A percentile compares a stretch with the other conserved stretches of the same genome.
These are phyloP conservation scores for Tetrax tetrax DNA, from an alignment of 2,113 vertebrate genomes.

Conservation along the genomic window DNA sequence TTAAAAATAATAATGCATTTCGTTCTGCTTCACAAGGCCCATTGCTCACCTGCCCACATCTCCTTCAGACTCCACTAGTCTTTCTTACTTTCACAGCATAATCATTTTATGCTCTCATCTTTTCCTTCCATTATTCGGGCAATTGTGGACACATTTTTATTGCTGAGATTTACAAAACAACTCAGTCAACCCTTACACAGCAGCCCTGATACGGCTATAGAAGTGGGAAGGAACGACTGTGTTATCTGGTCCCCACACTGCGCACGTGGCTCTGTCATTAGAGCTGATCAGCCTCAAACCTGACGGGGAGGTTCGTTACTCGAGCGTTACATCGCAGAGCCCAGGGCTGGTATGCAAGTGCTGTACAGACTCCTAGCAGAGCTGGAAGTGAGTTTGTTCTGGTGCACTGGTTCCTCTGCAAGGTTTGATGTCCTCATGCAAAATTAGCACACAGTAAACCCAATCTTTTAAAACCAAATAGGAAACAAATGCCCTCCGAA, in stretches of 20 bases:
- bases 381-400: background rate
- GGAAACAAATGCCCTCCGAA: background rate
- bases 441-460: background rate
- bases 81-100: constrained; percentile 28
- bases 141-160: constrained; percentile 27
- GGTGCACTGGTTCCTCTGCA: background rate
- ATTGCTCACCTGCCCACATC: constrained; percentile 51
- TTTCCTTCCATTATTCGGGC: constrained; percentile 29
- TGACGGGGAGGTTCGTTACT: background rate
- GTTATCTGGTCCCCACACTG: background rate
- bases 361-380: background rate
- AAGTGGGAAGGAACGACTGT: background rate
- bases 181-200: background rate
- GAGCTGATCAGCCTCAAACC: background rate
- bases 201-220: background rate
- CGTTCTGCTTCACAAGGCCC: constrained; percentile 54
- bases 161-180: constrained; percentile 50
- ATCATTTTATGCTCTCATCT: constrained; percentile 39
- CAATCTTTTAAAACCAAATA: background rate
- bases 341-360: background rate
- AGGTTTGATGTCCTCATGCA: background rate
- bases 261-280: background rate
- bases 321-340: background rate
- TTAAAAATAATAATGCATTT: constrained; percentile 70
- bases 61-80: constrained; percentile 41